Base-by-base conservation (phyloP, 2,797 vertebrate genomes). In the Poeciliopsis paucimaculata region DNA sequence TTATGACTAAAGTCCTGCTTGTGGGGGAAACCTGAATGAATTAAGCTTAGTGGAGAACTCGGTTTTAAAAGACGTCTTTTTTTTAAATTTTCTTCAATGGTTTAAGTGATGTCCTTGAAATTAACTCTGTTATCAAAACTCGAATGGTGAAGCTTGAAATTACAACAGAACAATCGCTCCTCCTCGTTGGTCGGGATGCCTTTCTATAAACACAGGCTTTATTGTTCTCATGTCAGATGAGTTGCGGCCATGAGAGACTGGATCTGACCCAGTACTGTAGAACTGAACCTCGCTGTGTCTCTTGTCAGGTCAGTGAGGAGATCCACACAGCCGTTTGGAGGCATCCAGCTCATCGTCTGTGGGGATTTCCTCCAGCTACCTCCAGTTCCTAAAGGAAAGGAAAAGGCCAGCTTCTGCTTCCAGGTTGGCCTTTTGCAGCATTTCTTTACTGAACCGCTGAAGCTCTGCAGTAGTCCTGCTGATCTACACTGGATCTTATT, bases 351-450 rank as follows among this genome's bases (percentile, higher is more conserved):
- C 60, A 98, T 99, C 2, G 92, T 99, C 13, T 99, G 97, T 83
- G 98, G 98, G 0, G 98, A 99, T 87, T 99, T 99, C 88, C 96
- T 99, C 41, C 98, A 99, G 89, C 94, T 99, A 79, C 98, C 98
- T 0, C 98, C 98, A 0, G 96, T 99, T 41, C 94, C 95, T 12
- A 98, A 96, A 81, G 95, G 95, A 78, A 96, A 96, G 20, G 97
- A 97, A 82, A 96, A 96, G 79, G 93, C 95, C 2, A 94, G 78
- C 39, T 99, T 99, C 94, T 99, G 98, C 83, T 99, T 99, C 84
- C 98, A 99, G 97, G 98, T 99, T 88, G 85, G 84, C 41, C 16
- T 15, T 1, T 2, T 16, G 26, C 16, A n/a, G 39, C n/a, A n/a
- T n/a, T 43, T 62, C 13, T 31, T 60, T 31, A 31, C 18, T 41